A percentile compares a stretch with the other conserved stretches of the same genome.
These are phyloP conservation scores for Apodemus sylvaticus DNA, from an alignment of 2,113 vertebrate species.

Conservation along the genomic window DNA sequence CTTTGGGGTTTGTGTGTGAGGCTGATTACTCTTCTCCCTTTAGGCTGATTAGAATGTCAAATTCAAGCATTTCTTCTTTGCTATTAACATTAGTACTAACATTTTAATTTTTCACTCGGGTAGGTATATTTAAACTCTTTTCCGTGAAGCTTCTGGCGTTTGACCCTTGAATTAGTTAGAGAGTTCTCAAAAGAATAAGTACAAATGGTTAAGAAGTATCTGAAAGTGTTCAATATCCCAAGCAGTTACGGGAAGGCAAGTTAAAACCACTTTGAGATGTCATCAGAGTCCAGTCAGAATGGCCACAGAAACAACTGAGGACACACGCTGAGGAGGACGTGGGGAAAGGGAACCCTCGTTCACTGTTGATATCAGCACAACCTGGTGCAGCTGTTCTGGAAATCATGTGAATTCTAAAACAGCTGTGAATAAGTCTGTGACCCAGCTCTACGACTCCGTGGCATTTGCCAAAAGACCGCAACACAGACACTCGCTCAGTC, in stretches of 20 bases:
- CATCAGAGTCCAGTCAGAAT: not conserved
- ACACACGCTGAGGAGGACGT: not conserved
- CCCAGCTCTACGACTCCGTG: not conserved
- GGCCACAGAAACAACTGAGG: not conserved
- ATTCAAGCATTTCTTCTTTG: not conserved
- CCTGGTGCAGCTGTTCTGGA: not conserved
- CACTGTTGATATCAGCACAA: no score
- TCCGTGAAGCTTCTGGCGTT: not conserved
- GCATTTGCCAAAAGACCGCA: not conserved
- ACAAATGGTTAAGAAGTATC: no score
- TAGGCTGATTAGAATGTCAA: not conserved
- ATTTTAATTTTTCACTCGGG: slow-evolving; percentile 3
- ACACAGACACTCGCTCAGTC: no score
- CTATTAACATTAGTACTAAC: not conserved
- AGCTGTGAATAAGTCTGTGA: not conserved
- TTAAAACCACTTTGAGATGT: not conserved
- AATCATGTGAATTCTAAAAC: not conserved
- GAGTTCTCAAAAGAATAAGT: not conserved
- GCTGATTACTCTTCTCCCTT: slow-evolving; percentile 22
- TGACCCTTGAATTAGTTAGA: not conserved
- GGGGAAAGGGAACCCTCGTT: not conserved
- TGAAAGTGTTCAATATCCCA: not conserved
- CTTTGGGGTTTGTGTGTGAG: slow-evolving; percentile 22
- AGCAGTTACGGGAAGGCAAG: not conserved
- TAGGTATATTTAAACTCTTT: not conserved